phyloP scores from a whole-genome alignment of 2,888 invertebrate genomes.

The Hydrotaea diabolus region DNA sequence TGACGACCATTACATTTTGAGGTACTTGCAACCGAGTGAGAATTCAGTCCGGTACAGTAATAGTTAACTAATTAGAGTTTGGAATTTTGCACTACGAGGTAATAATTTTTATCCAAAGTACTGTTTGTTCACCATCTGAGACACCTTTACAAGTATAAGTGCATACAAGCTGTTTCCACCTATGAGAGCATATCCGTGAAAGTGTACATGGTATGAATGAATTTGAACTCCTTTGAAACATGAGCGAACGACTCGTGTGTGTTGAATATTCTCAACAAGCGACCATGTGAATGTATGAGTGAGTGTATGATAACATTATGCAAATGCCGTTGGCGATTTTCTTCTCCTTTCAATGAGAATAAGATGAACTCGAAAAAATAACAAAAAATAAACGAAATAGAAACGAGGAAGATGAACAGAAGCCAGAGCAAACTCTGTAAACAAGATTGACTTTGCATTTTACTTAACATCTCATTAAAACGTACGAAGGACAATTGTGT shows the following conservation, averaged over 20 bases:
- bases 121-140: background rate
- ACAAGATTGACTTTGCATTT: slow-evolving; percentile 72
- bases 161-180: background rate
- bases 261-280: slow-evolving; percentile 54
- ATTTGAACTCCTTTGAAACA: slow-evolving; percentile 24
- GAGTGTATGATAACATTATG: slow-evolving; percentile 59
- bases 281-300: slow-evolving; percentile 19
- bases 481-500: slow-evolving; percentile 61
- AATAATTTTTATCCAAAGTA: background rate
- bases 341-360: slow-evolving; percentile 44
- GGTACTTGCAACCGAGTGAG: no score
- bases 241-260: background rate
- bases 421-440: slow-evolving; percentile 49
- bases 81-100: no score
- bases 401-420: background rate
- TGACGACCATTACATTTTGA: no score
- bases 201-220: slow-evolving; percentile 23
- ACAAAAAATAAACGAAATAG: slow-evolving; percentile 12
- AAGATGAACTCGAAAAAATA: background rate
- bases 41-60: no score
- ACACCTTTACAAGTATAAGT: slow-evolving; percentile 5
- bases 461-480: slow-evolving; percentile 72
- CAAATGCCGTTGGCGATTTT: slow-evolving; percentile 69
- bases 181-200: slow-evolving; percentile 2
- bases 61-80: no score